A percentile compares a stretch with the other conserved stretches of the same genome.
phyloP scores from a whole-genome alignment of 2,797 vertebrate species.

The Anabas testudineus region DNA sequence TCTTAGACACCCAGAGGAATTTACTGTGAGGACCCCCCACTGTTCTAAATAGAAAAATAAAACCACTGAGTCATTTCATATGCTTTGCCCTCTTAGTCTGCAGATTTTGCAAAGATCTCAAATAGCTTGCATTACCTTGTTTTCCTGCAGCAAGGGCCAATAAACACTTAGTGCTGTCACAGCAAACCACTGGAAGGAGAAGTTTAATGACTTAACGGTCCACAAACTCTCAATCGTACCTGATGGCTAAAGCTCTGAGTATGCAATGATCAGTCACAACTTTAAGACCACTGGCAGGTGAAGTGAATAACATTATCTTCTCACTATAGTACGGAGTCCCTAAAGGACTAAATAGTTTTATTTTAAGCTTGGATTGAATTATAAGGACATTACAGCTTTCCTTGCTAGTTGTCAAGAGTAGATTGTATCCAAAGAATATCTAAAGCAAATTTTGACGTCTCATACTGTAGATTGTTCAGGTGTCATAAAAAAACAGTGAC shows the following conservation, averaged over 20 bases:
- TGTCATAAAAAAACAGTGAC: too few species aligned
- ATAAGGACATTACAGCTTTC: too few species aligned
- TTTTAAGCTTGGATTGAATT: too few species aligned
- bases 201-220: not conserved
- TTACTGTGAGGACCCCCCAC: constrained; percentile 59
- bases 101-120: constrained; percentile 56
- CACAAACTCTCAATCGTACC: not conserved
- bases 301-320: too few species aligned
- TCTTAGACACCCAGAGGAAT: constrained; percentile 65
- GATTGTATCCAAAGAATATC: too few species aligned
- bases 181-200: constrained; percentile 5
- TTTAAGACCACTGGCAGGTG: too few species aligned
- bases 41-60: constrained; percentile 50
- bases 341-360: too few species aligned
- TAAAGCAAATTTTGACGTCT: too few species aligned
- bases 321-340: too few species aligned
- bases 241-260: not conserved
- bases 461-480: too few species aligned
- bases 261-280: too few species aligned
- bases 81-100: constrained; percentile 39
- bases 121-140: constrained; percentile 33
- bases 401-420: too few species aligned
- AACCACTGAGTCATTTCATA: constrained; percentile 56
- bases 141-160: constrained; percentile 36
- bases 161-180: constrained; percentile 22